Conservation (phyloP, 2,113 vertebrate genomes). For the Zosterops japonicus region DNA sequence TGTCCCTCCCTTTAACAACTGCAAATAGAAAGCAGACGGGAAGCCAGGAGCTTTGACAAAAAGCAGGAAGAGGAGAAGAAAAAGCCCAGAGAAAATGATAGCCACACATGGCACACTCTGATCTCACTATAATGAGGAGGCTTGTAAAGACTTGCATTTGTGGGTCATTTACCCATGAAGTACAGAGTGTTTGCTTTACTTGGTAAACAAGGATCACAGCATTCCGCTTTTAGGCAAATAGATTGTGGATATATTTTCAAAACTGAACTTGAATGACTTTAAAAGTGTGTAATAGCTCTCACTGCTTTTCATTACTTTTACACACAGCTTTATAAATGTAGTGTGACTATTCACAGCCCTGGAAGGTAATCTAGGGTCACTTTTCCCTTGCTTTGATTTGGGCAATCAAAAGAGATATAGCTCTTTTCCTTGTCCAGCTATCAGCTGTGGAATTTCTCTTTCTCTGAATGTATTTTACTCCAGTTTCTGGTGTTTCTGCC, state of each 20-base stretch:
- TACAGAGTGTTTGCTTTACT: not conserved
- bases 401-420: not conserved
- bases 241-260: slow-evolving; percentile 8
- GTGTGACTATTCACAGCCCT: not conserved
- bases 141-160: slow-evolving; percentile 35
- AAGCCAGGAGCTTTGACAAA: slow-evolving; percentile 28
- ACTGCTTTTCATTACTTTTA: slow-evolving; percentile 8
- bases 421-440: not conserved
- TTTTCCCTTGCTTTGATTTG: not conserved
- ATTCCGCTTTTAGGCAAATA: not conserved
- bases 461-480: not conserved
- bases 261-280: slow-evolving; percentile 7
- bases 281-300: not conserved
- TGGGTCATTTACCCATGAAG: not conserved
- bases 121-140: slow-evolving; percentile 21
- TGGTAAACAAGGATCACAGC: slow-evolving; percentile 23
- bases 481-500: not conserved
- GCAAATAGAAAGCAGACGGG: slow-evolving; percentile 59
- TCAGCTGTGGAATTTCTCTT: not conserved
- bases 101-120: slow-evolving; percentile 20
- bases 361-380: not conserved
- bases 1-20: slow-evolving; percentile 1
- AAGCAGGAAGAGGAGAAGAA: slow-evolving; percentile 53
- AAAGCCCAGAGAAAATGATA: slow-evolving; percentile 22
- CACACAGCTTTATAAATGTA: not conserved